A percentile compares a stretch with the other conserved stretches of the same genome.
phyloP scores from a whole-genome alignment of 2,888 invertebrate species.

The Melieria picta region DNA sequence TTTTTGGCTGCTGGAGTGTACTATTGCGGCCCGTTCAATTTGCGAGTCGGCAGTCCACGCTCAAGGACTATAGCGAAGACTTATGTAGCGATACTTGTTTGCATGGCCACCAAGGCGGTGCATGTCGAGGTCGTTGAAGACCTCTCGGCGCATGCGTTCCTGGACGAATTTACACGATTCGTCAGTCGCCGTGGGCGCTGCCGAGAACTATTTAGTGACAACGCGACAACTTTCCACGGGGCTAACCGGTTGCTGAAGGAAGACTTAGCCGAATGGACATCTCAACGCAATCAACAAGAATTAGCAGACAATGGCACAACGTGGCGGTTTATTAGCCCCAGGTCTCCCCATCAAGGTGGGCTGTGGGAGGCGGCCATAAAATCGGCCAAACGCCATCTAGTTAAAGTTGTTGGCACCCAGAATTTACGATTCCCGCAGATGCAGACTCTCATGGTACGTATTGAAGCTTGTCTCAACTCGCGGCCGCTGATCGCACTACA shows the following conservation, averaged over 20 bases:
- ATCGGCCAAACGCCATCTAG: too few species aligned
- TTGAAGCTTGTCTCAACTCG: constrained; percentile 10
- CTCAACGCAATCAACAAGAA: constrained; percentile 14
- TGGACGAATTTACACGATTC: neutral
- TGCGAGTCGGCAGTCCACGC: neutral
- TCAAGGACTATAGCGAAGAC: neutral
- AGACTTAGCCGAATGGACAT: constrained; percentile 11
- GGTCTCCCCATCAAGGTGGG: constrained; percentile 32
- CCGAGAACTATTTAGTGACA: neutral
- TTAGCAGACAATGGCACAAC: constrained; percentile 9
- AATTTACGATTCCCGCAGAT: too few species aligned
- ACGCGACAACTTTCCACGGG: constrained; percentile 9
- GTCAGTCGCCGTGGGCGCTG: neutral
- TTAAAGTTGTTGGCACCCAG: too few species aligned
- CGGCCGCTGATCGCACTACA: constrained; percentile 24
- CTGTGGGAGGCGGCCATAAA: too few species aligned
- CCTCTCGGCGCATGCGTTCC: neutral
- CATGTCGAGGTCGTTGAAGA: neutral
- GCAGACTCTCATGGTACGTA: too few species aligned
- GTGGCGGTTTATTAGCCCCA: constrained; percentile 23
- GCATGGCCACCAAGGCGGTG: neutral
- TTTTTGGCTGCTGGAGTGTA: neutral
- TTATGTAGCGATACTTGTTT: neutral
- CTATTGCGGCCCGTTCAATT: neutral
- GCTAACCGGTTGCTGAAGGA: constrained; percentile 25